These are phyloP conservation scores for Sebastes aleutianus DNA, from an alignment of 2,797 vertebrate species.

Conservation along the genomic window DNA sequence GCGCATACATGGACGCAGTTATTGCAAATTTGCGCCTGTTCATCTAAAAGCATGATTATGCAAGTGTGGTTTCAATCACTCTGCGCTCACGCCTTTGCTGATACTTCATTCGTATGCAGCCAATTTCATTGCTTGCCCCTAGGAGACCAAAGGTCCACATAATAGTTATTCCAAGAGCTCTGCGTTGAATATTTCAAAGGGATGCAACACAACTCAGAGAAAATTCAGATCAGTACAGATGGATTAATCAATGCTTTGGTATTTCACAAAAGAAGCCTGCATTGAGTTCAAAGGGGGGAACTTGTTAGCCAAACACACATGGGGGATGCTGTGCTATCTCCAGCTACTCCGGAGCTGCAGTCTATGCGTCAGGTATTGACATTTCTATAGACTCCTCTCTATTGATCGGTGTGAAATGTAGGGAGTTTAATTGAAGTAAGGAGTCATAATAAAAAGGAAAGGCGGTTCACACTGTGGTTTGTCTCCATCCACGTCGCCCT, in stretches of 20 bases:
- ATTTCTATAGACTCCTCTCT: slow-evolving; percentile 64
- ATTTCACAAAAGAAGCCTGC: slow-evolving; percentile 68
- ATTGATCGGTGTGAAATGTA: slow-evolving; percentile 62
- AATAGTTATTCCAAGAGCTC: slow-evolving; percentile 70
- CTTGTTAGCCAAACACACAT: slow-evolving; percentile 68
- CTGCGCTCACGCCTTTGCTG: slow-evolving; percentile 51
- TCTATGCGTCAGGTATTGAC: slow-evolving; percentile 68
- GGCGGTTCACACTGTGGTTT: background rate
- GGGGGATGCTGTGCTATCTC: slow-evolving; percentile 59
- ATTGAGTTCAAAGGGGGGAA: slow-evolving; percentile 73
- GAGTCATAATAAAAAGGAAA: slow-evolving; percentile 51
- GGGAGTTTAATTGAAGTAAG: slow-evolving; percentile 58
- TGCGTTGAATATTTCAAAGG: slow-evolving; percentile 80
- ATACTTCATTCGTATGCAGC: slow-evolving; percentile 77
- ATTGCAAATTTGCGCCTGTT: background rate
- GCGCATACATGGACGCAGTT: background rate
- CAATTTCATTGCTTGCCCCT: slow-evolving; percentile 60
- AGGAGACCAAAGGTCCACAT: slow-evolving; percentile 74
- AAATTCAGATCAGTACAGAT: slow-evolving; percentile 76
- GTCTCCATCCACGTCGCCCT: background rate
- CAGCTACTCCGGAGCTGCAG: slow-evolving; percentile 29
- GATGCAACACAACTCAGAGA: slow-evolving; percentile 68
- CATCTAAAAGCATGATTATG: slow-evolving; percentile 30
- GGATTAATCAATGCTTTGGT: slow-evolving; percentile 77
- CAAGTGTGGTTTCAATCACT: slow-evolving; percentile 55